Evolutionary conservation across 1,140 invertebrate species (phyloP).

Genomic region (Riptortus pedestris): DNA sequence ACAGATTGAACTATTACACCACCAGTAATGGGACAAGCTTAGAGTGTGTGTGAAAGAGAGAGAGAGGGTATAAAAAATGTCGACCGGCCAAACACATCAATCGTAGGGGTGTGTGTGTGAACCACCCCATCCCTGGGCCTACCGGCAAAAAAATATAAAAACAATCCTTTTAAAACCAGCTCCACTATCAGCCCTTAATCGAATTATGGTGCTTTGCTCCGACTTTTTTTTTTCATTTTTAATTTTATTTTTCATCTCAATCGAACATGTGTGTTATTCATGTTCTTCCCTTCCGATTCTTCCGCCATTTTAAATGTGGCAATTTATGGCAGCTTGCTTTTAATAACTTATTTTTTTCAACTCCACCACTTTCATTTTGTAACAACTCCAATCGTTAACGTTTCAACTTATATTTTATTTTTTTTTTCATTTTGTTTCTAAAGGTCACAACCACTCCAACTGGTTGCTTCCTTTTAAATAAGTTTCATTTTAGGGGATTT

Average conservation of each 20-base stretch:
- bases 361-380: too few relatives aligned
- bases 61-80: conserved; percentile 4
- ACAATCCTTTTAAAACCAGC: conserved; percentile 12
- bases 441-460: too few relatives aligned
- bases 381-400: too few relatives aligned
- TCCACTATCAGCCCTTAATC: not conserved
- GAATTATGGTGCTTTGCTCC: not conserved
- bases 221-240: not conserved
- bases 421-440: too few relatives aligned
- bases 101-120: not conserved
- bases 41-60: too few relatives aligned
- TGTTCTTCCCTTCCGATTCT: conserved; percentile 1
- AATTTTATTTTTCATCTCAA: not conserved
- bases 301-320: not conserved
- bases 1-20: conserved; percentile 24
- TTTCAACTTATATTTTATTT: too few relatives aligned
- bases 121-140: not conserved
- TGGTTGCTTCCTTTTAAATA: too few relatives aligned
- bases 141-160: conserved; percentile 8
- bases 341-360: too few relatives aligned
- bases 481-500: too few relatives aligned
- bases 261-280: conserved; percentile 4
- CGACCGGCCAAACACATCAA: conserved; percentile 21
- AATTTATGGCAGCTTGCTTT: too few relatives aligned
- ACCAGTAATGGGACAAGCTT: not conserved